Percentiles rank a stretch among this genome's conserved stretches.
phyloP scores from a whole-genome alignment of 2,797 vertebrate species.

The Vireo griseus region DNA sequence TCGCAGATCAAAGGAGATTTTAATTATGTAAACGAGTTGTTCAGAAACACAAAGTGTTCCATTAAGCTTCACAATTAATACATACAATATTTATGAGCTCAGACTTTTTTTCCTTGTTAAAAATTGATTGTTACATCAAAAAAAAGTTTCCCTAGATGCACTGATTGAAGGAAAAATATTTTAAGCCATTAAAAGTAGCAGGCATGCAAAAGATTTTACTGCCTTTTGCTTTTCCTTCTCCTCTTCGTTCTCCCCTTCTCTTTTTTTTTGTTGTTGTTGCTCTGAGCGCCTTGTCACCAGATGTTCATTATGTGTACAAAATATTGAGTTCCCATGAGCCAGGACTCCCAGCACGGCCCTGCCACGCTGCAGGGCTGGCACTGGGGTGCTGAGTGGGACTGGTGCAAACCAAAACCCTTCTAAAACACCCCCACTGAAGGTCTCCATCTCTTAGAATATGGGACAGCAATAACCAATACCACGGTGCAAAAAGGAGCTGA shows the following conservation, averaged over 20 bases:
- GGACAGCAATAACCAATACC: neutral
- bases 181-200: conserved; percentile 67
- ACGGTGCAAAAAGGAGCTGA: neutral
- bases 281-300: conserved; percentile 72
- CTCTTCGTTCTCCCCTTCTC: neutral
- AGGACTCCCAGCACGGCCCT: conserved; percentile 13
- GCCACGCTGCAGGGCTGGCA: neutral
- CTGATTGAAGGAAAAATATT: conserved; percentile 65
- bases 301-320: conserved; percentile 74
- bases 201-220: conserved; percentile 68
- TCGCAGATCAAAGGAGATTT: conserved; percentile 80
- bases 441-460: no score
- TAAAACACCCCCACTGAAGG: neutral
- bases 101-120: conserved; percentile 70
- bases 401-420: neutral
- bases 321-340: neutral
- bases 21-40: conserved; percentile 78
- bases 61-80: conserved; percentile 77
- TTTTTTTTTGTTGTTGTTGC: conserved; percentile 18
- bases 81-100: conserved; percentile 73
- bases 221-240: conserved; percentile 56
- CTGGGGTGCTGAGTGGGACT: neutral
- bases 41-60: conserved; percentile 77
- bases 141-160: conserved; percentile 53
- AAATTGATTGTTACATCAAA: conserved; percentile 73